These are phyloP conservation scores for Megaceryle torquata DNA, from an alignment of 2,113 vertebrate genomes.

Conservation along the genomic window DNA sequence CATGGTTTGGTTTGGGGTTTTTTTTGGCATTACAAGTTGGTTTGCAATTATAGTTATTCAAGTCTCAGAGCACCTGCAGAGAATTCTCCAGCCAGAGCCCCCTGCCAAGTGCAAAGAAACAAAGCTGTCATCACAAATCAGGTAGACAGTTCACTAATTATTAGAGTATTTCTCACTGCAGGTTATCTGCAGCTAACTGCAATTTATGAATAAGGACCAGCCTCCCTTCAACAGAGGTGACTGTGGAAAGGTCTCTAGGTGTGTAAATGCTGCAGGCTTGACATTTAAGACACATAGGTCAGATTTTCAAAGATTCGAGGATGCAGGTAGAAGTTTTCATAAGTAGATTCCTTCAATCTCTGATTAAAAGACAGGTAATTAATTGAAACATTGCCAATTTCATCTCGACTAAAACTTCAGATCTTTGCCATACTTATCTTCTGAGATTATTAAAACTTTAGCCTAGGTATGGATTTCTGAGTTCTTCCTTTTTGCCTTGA, in stretches of 20 bases:
- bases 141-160: neutral
- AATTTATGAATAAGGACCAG: neutral
- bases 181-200: neutral
- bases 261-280: rapidly evolving
- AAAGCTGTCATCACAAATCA: neutral
- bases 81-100: neutral
- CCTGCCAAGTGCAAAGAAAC: conserved; percentile 18
- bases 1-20: neutral
- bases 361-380: neutral
- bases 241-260: neutral
- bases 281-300: neutral
- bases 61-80: neutral
- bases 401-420: neutral
- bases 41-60: neutral
- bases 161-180: neutral
- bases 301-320: neutral
- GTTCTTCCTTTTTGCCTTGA: neutral
- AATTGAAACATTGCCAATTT: neutral
- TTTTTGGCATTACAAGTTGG: neutral
- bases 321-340: neutral
- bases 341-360: neutral
- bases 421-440: neutral
- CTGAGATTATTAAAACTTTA: neutral
- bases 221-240: neutral
- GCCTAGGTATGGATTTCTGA: neutral